phyloP scores from a whole-genome alignment of 2,797 vertebrate genomes.

The Discoglossus pictus region DNA sequence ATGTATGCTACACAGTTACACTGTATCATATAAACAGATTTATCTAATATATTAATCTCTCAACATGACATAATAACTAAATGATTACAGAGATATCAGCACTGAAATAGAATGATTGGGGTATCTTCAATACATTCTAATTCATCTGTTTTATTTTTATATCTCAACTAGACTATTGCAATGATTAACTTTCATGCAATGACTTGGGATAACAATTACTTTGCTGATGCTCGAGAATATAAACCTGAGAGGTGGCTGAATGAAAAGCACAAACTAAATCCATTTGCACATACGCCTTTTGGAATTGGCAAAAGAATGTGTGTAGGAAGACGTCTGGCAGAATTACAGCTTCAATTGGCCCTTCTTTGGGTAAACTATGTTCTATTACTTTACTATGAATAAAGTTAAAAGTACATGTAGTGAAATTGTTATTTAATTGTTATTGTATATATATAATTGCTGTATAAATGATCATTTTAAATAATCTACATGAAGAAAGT shows the following conservation, averaged over 20 bases:
- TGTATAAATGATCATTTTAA: too few relatives aligned
- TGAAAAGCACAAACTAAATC: slow-evolving; percentile 24
- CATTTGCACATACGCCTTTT: slow-evolving; percentile 45
- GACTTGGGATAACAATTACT: slow-evolving; percentile 39
- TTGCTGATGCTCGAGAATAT: slow-evolving; percentile 35
- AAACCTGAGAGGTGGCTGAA: slow-evolving; percentile 45
- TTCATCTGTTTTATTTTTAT: not conserved
- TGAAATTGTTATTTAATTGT: too few relatives aligned
- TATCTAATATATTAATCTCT: too few relatives aligned
- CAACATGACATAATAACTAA: too few relatives aligned
- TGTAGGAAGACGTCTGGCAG: slow-evolving; percentile 44
- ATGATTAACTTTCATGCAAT: slow-evolving; percentile 51
- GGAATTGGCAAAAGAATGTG: slow-evolving; percentile 49
- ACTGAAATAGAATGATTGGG: too few relatives aligned
- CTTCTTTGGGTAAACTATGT: slow-evolving; percentile 35
- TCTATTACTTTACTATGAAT: not conserved
- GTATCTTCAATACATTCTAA: too few relatives aligned
- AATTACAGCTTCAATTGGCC: slow-evolving; percentile 41
- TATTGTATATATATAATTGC: too few relatives aligned
- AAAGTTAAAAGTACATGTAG: too few relatives aligned
- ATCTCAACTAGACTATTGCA: slow-evolving; percentile 31
- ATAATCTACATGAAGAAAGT: too few relatives aligned
- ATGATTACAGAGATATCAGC: too few relatives aligned
- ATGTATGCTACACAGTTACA: too few relatives aligned
- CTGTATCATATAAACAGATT: too few relatives aligned